Conservation (phyloP, 2,888 invertebrate species). For the Crematogaster levior region DNA sequence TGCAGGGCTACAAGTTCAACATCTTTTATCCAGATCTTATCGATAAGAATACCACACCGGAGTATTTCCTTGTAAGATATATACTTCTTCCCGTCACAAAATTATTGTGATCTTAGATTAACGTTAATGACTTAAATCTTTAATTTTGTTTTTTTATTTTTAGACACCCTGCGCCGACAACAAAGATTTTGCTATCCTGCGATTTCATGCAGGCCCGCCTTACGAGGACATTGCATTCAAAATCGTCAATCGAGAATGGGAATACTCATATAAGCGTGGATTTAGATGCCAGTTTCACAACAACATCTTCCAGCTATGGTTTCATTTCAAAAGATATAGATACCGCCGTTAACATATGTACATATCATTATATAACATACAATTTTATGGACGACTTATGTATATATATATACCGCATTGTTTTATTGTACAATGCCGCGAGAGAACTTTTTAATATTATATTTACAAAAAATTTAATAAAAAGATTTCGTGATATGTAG, state of each 20-base stretch:
- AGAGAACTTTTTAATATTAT: not conserved
- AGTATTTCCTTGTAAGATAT: slow-evolving; percentile 93
- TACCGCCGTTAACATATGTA: slow-evolving; percentile 90
- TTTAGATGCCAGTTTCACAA: slow-evolving; percentile 99
- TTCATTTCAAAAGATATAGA: slow-evolving; percentile 99
- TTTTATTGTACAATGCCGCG: slow-evolving; percentile 4
- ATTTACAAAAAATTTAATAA: not conserved
- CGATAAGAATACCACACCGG: slow-evolving; percentile 96
- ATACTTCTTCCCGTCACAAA: not conserved
- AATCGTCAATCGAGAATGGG: slow-evolving; percentile 99
- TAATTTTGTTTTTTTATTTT: slow-evolving; percentile 68
- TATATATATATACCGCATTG: not conserved
- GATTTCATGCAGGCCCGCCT: slow-evolving; percentile 99
- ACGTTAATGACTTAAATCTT: not conserved
- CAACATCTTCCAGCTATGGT: slow-evolving; percentile 99
- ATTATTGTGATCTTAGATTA: not conserved
- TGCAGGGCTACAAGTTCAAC: slow-evolving; percentile 99
- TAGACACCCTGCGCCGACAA: slow-evolving; percentile 97
- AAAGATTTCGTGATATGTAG: not conserved
- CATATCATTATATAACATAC: slow-evolving; percentile 24
- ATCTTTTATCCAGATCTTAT: slow-evolving; percentile 99
- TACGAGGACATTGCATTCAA: slow-evolving; percentile 99
- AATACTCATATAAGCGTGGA: slow-evolving; percentile 98
- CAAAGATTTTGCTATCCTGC: slow-evolving; percentile 96
- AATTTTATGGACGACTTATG: slow-evolving; percentile 29